Conservation (phyloP, 1,140 invertebrate genomes). For the Eupeodes corollae region DNA sequence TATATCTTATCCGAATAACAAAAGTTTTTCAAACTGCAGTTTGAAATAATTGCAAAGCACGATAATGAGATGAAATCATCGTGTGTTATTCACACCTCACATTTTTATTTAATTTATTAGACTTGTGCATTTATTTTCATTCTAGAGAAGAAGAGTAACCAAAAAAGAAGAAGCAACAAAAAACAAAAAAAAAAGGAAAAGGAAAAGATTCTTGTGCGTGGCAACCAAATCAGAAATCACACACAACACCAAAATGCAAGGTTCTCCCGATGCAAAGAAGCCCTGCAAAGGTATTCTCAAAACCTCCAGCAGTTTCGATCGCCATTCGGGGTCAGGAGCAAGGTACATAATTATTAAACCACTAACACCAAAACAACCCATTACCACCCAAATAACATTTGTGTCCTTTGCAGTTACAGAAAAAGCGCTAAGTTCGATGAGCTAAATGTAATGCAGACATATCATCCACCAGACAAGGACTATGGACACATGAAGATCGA, state of each 20-base stretch:
- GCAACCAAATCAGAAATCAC: too few species aligned
- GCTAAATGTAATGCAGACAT: conserved; percentile 97
- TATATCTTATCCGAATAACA: too few species aligned
- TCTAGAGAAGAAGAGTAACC: too few species aligned
- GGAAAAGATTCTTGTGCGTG: too few species aligned
- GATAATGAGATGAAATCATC: too few species aligned
- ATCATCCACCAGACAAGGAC: conserved; percentile 96
- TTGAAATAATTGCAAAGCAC: too few species aligned
- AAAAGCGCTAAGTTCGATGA: conserved; percentile 93
- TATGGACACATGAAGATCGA: conserved; percentile 99
- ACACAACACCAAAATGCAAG: conserved; percentile 21
- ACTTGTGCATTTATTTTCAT: too few species aligned
- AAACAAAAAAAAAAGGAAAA: too few species aligned
- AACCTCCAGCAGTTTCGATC: conserved; percentile 79
- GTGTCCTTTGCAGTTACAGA: conserved; percentile 42
- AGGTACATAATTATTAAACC: conserved; percentile 2
- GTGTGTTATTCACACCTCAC: too few species aligned
- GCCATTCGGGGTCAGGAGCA: conserved; percentile 36
- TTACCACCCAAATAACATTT: conserved; percentile 9
- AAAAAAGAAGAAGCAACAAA: too few species aligned
- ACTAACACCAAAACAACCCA: not conserved
- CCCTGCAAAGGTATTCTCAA: conserved; percentile 88
- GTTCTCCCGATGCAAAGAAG: conserved; percentile 45
- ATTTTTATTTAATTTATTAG: too few species aligned
- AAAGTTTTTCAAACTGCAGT: too few species aligned